A percentile compares a stretch with the other conserved stretches of the same genome.
Conservation (phyloP, 2,888 invertebrate species). For the Lasioglossum lativentre region DNA sequence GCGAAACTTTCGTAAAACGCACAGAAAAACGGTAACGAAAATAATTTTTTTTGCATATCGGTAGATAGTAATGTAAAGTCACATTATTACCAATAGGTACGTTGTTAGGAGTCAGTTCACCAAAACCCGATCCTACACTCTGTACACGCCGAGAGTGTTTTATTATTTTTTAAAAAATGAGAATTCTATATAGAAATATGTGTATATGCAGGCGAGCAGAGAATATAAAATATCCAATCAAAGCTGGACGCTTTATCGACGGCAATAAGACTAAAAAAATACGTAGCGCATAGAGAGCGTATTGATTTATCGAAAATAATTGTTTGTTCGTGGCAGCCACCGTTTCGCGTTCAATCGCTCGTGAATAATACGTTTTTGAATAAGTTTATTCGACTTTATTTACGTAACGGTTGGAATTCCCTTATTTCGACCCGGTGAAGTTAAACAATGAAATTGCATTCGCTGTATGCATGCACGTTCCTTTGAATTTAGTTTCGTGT, state of each 20-base stretch:
- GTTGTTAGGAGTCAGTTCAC: too few species aligned
- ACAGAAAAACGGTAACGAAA: too few species aligned
- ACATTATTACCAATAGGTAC: too few species aligned
- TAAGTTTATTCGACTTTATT: not conserved
- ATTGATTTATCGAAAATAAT: constrained; percentile 18
- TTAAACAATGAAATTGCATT: not conserved
- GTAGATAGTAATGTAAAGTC: too few species aligned
- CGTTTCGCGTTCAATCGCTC: not conserved
- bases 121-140: too few species aligned
- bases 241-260: not conserved
- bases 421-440: not conserved
- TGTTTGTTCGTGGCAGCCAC: too few species aligned
- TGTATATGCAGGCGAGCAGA: not conserved
- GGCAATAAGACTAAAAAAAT: not conserved
- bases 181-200: not conserved
- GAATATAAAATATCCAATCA: constrained; percentile 9
- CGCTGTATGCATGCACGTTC: not conserved
- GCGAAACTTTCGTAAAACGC: too few species aligned
- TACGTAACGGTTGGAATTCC: not conserved
- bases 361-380: constrained; percentile 4
- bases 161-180: not conserved
- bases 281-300: not conserved
- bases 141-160: not conserved
- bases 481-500: not conserved
- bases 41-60: too few species aligned